Evolutionary conservation across 2,797 vertebrate genomes (phyloP).

Genomic region (Synanceia verrucosa): DNA sequence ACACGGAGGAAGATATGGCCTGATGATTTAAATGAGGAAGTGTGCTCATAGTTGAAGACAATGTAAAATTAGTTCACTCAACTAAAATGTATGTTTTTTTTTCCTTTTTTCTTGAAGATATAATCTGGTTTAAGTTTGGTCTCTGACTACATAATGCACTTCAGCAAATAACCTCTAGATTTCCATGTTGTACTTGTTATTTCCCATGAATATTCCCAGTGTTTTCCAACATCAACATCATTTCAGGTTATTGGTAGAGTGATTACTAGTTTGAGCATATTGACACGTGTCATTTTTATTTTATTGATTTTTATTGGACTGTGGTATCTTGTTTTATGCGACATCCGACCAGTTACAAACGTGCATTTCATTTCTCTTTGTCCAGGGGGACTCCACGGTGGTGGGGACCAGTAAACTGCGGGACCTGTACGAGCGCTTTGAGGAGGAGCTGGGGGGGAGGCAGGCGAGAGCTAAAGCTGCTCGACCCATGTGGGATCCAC

Average conservation of each 20-base stretch:
- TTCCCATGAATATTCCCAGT: not conserved
- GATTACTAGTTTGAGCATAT: not conserved
- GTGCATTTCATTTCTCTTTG: not conserved
- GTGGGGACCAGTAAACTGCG: constrained; percentile 95
- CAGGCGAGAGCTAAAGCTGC: constrained; percentile 90
- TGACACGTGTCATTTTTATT: no score
- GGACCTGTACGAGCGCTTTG: constrained; percentile 91
- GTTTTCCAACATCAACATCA: not conserved
- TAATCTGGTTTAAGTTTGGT: not conserved
- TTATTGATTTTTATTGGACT: not conserved
- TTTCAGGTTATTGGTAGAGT: not conserved
- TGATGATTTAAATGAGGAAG: no score
- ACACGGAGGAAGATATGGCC: no score
- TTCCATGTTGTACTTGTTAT: not conserved
- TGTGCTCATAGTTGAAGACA: not conserved
- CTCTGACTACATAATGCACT: not conserved
- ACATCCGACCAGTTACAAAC: not conserved
- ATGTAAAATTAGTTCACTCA: not conserved
- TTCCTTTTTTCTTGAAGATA: not conserved
- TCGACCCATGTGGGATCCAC: constrained; percentile 94
- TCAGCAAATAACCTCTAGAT: not conserved
- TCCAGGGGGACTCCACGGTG: constrained; percentile 95
- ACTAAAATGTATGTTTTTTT: no score
- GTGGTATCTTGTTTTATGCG: not conserved
- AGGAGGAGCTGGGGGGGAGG: constrained; percentile 90